phyloP scores from a whole-genome alignment of 2,888 invertebrate species.

The Glyphotaelius pellucidus region DNA sequence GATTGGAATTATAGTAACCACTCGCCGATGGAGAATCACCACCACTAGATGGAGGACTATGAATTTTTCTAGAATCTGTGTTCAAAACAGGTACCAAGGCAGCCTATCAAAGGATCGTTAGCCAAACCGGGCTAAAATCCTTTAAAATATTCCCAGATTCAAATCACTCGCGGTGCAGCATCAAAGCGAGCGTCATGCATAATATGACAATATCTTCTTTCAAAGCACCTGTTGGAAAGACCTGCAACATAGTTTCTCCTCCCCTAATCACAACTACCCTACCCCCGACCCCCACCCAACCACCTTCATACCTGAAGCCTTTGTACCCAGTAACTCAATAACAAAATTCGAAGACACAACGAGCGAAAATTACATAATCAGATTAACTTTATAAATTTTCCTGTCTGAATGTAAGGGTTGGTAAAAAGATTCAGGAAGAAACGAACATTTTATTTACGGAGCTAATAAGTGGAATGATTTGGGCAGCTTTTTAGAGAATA shows the following conservation, averaged over 20 bases:
- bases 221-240: conserved; percentile 33
- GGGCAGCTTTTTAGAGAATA: background rate
- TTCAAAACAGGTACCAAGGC: no score
- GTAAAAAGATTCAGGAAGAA: conserved; percentile 11
- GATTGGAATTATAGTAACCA: no score
- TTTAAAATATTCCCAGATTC: background rate
- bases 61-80: background rate
- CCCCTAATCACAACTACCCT: conserved; percentile 30
- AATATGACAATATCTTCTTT: background rate
- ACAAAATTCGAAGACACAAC: conserved; percentile 57
- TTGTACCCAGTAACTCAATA: conserved; percentile 63
- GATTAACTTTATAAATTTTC: conserved; percentile 61
- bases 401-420: background rate
- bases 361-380: conserved; percentile 62
- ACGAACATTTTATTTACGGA: background rate
- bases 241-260: conserved; percentile 31
- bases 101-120: background rate
- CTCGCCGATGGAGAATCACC: no score
- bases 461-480: background rate
- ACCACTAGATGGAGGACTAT: background rate
- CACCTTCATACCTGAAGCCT: conserved; percentile 2
- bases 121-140: background rate
- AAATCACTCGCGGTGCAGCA: background rate
- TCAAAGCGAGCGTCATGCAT: conserved; percentile 10
- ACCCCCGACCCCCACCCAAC: background rate